A percentile compares a stretch with the other conserved stretches of the same genome.
phyloP scores from a whole-genome alignment of 2,888 invertebrate genomes.

The Brachyptera putata region DNA sequence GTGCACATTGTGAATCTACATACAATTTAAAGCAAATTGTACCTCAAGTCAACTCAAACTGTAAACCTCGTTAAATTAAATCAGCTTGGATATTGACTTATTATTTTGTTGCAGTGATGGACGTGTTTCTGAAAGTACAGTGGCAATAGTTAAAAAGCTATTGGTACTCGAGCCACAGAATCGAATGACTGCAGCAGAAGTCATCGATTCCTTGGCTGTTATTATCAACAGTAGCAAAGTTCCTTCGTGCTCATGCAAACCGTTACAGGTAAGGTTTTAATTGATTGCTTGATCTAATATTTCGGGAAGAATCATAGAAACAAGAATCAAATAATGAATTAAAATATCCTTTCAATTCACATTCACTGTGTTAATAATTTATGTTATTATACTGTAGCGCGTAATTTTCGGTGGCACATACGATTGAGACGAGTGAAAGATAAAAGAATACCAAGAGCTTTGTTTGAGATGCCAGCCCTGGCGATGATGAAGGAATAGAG shows the following conservation, averaged over 20 bases:
- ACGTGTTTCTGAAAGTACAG: constrained; percentile 59
- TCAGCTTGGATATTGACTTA: not conserved
- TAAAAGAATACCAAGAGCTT: too few species aligned
- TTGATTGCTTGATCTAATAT: not conserved
- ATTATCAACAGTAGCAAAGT: constrained; percentile 45
- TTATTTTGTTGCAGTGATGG: constrained; percentile 45
- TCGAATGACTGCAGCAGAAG: constrained; percentile 62
- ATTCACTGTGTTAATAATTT: too few species aligned
- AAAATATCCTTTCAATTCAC: too few species aligned
- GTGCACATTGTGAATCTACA: too few species aligned
- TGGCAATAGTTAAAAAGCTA: constrained; percentile 61
- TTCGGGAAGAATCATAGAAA: not conserved
- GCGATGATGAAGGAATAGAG: too few species aligned
- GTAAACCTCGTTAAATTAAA: too few species aligned
- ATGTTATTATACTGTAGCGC: too few species aligned
- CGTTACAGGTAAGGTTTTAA: constrained; percentile 38
- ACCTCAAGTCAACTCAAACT: too few species aligned
- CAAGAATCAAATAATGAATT: not conserved
- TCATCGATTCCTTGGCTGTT: constrained; percentile 55
- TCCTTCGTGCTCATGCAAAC: constrained; percentile 35
- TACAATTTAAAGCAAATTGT: too few species aligned
- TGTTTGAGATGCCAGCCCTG: too few species aligned
- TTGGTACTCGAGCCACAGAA: constrained; percentile 64
- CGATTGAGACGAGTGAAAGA: too few species aligned
- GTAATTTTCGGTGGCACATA: too few species aligned